Conservation (phyloP, 2,797 vertebrate species). For the Parauchenoglanis punctatus region DNA sequence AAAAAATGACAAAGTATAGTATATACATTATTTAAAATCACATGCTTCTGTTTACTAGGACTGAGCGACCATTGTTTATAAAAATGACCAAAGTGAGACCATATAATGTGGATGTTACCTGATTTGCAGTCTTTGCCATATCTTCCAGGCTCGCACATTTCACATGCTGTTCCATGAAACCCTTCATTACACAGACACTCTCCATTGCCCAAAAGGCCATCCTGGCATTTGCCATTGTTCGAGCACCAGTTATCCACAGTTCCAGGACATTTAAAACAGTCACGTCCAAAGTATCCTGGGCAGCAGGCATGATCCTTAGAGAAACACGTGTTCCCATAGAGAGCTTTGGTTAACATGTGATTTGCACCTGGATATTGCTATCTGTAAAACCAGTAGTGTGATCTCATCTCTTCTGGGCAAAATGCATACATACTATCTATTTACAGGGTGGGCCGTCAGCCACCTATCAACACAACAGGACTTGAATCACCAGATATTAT, state of each 20-base stretch:
- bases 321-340: not conserved
- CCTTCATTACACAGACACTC: constrained; percentile 91
- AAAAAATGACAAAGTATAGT: not conserved
- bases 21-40: not conserved
- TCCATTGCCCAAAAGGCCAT: constrained; percentile 81
- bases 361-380: not conserved
- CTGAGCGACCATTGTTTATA: not conserved
- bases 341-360: not conserved
- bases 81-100: not conserved
- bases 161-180: constrained; percentile 91
- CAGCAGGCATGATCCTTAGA: constrained; percentile 85
- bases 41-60: not conserved
- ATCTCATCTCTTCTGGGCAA: not conserved
- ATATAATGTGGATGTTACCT: constrained; percentile 68
- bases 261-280: constrained; percentile 90
- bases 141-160: constrained; percentile 91
- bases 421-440: not conserved
- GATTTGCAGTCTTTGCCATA: constrained; percentile 84
- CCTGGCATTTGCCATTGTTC: constrained; percentile 86
- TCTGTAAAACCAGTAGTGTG: not conserved
- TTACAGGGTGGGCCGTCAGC: not conserved
- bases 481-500: not conserved
- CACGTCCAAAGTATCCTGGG: constrained; percentile 86
- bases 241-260: constrained; percentile 83
- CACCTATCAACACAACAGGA: not conserved